Evolutionary conservation across 2,888 invertebrate species (phyloP).

Genomic region (Tetranychus truncatus): DNA sequence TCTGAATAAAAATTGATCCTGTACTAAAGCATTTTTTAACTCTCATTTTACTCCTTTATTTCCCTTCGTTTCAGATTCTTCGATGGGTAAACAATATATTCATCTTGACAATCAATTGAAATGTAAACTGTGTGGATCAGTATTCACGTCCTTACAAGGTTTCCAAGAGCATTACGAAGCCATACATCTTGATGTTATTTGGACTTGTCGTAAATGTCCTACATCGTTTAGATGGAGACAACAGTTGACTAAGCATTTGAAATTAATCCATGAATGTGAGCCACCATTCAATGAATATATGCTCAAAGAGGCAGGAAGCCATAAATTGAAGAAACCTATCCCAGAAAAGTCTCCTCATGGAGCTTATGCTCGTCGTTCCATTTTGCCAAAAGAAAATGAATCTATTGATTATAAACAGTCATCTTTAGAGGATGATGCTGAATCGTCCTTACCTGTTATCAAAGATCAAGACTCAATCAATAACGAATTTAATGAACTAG

Average conservation of each 20-base stretch:
- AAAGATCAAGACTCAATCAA: neutral
- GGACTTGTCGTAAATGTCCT: constrained; percentile 6
- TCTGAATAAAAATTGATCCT: neutral
- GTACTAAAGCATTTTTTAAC: neutral
- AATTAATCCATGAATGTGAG: constrained; percentile 6
- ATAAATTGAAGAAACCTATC: constrained; percentile 6
- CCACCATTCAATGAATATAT: constrained; percentile 8
- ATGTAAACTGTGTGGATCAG: constrained; percentile 3
- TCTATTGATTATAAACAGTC: neutral
- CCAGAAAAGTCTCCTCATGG: constrained; percentile 5
- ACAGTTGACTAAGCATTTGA: constrained; percentile 10
- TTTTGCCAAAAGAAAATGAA: neutral
- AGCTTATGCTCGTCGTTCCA: constrained; percentile 1
- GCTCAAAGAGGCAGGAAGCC: constrained; percentile 5
- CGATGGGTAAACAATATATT: constrained; percentile 5
- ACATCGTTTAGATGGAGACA: constrained; percentile 7
- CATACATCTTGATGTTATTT: constrained; percentile 7
- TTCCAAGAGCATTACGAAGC: constrained; percentile 12
- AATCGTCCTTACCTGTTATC: neutral
- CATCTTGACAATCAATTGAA: constrained; percentile 4
- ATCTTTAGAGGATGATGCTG: neutral
- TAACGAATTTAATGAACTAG: neutral
- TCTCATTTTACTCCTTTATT: neutral
- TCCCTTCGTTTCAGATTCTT: neutral
- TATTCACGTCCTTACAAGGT: constrained; percentile 9